Conservation (phyloP, 1,140 invertebrate genomes). For the Linepithema humile region DNA sequence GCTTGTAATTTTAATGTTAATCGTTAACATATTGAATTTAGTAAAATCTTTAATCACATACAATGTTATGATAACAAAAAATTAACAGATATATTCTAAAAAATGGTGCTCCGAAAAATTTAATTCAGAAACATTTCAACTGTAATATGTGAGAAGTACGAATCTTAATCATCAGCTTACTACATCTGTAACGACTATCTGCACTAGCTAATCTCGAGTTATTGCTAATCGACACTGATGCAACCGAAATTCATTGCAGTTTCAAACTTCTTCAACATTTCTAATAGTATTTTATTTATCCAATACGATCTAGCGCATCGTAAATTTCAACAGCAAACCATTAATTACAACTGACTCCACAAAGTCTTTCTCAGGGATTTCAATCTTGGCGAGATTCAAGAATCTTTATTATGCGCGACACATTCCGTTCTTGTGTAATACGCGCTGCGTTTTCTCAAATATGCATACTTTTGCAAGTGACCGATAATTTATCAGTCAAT, state of each 20-base stretch:
- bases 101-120: background rate
- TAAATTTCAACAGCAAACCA: constrained; percentile 20
- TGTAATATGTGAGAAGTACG: background rate
- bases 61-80: background rate
- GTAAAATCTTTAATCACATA: background rate
- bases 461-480: background rate
- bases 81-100: background rate
- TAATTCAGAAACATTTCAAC: background rate
- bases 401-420: constrained; percentile 26
- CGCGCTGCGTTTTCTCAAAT: background rate
- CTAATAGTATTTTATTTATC: constrained; percentile 24
- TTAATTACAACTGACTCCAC: constrained; percentile 14
- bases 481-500: background rate
- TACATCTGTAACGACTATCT: background rate
- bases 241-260: background rate
- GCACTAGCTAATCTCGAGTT: background rate
- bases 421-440: constrained; percentile 26
- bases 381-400: background rate
- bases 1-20: background rate
- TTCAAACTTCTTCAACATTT: constrained; percentile 2
- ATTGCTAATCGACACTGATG: background rate
- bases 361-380: background rate
- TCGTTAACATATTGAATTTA: background rate
- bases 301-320: constrained; percentile 1
- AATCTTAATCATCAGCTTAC: background rate